Evolutionary conservation across 2,888 invertebrate genomes (phyloP).

Genomic region (Cryptocheilus praepositus): DNA sequence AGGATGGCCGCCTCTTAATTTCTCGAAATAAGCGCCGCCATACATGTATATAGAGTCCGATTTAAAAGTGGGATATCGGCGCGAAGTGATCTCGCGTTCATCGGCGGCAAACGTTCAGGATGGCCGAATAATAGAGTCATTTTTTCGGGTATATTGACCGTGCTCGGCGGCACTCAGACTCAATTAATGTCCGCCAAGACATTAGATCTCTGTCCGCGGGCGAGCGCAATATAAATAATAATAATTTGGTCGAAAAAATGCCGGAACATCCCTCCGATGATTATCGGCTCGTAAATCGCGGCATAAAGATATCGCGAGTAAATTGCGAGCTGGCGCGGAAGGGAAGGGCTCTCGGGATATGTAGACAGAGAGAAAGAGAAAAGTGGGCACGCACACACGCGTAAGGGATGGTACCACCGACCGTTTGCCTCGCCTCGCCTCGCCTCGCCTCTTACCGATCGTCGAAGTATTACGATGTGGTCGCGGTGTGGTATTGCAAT

Average conservation of each 20-base stretch:
- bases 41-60: too few species aligned
- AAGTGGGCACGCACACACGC: conserved; percentile 39
- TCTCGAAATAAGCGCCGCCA: too few species aligned
- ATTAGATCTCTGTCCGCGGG: conserved; percentile 55
- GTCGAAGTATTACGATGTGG: conserved; percentile 51
- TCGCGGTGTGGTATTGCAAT: conserved; percentile 65
- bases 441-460: conserved; percentile 22
- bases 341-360: conserved; percentile 31
- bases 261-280: conserved; percentile 74
- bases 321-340: conserved; percentile 67
- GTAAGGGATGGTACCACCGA: conserved; percentile 10
- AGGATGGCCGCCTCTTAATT: too few species aligned
- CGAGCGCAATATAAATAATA: conserved; percentile 71
- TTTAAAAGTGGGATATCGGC: too few species aligned
- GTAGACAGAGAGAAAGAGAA: conserved; percentile 29
- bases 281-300: conserved; percentile 74
- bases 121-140: conserved; percentile 70
- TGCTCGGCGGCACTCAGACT: conserved; percentile 47
- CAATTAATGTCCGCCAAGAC: conserved; percentile 65
- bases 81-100: conserved; percentile 23
- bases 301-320: conserved; percentile 74
- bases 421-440: conserved; percentile 14
- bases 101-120: background rate
- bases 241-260: conserved; percentile 71
- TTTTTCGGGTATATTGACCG: conserved; percentile 58